phyloP scores from a whole-genome alignment of 2,797 vertebrate species.

The Phalanger gymnotis region DNA sequence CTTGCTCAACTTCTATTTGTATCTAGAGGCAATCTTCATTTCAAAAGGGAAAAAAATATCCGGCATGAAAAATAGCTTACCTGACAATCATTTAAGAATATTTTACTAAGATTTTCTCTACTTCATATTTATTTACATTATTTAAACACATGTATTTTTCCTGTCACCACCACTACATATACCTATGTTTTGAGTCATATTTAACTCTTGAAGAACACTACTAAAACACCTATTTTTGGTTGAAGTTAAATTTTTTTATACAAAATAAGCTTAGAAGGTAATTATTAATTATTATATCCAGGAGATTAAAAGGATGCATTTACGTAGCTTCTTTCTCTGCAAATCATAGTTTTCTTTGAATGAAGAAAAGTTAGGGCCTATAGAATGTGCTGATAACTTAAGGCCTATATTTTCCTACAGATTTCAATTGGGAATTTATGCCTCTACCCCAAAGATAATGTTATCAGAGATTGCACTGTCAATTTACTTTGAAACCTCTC shows the following conservation, averaged over 20 bases:
- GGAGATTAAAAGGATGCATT: slow-evolving; percentile 36
- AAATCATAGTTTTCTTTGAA: slow-evolving; percentile 44
- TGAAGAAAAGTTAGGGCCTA: slow-evolving; percentile 20
- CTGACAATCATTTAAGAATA: slow-evolving; percentile 25
- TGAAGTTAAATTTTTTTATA: slow-evolving; percentile 36
- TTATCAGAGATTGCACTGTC: slow-evolving; percentile 12
- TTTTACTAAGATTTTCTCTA: background rate
- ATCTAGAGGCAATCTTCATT: background rate
- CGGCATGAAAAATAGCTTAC: background rate
- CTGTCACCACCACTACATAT: background rate
- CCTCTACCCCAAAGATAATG: slow-evolving; percentile 15
- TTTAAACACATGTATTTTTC: slow-evolving; percentile 6
- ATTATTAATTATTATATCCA: background rate
- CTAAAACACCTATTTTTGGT: slow-evolving; percentile 44
- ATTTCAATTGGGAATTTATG: background rate
- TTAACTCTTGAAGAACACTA: slow-evolving; percentile 37
- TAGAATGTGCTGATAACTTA: slow-evolving; percentile 40
- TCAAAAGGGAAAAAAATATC: background rate
- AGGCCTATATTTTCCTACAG: background rate
- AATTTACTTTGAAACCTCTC: background rate
- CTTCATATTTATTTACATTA: slow-evolving; percentile 34
- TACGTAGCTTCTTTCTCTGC: slow-evolving; percentile 32
- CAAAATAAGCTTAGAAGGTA: slow-evolving; percentile 22
- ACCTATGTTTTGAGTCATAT: background rate
- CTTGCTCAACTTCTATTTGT: background rate